Conservation (phyloP, 2,888 invertebrate genomes). For the Euplexia lucipara region DNA sequence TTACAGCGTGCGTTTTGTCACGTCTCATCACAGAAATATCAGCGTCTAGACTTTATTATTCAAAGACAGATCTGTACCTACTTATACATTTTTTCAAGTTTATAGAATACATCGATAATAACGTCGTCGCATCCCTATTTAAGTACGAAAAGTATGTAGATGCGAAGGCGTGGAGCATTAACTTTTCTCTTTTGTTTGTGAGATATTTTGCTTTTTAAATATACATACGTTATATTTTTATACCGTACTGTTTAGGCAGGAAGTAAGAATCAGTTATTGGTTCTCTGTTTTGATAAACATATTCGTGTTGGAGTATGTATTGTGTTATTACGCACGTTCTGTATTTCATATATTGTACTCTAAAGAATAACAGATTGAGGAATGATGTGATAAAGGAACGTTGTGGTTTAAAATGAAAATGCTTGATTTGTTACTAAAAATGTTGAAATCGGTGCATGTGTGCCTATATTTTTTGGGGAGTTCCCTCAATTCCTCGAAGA, state of each 20-base stretch:
- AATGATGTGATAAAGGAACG: too few species aligned
- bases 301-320: background rate
- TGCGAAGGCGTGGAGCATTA: slow-evolving; percentile 63
- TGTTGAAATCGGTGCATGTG: too few species aligned
- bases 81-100: too few species aligned
- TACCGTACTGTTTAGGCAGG: slow-evolving; percentile 25
- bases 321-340: background rate
- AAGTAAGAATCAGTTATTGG: slow-evolving; percentile 32
- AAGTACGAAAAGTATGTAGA: slow-evolving; percentile 58
- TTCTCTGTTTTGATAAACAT: slow-evolving; percentile 13
- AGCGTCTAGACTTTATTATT: too few species aligned
- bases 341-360: slow-evolving; percentile 2
- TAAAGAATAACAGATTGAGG: too few species aligned
- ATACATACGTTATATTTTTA: slow-evolving; percentile 54
- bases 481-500: too few species aligned
- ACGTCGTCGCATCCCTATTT: slow-evolving; percentile 44
- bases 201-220: slow-evolving; percentile 66
- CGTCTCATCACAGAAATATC: too few species aligned
- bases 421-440: too few species aligned
- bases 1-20: too few species aligned
- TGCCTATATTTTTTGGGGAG: too few species aligned
- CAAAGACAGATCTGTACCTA: too few species aligned
- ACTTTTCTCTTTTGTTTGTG: slow-evolving; percentile 63
- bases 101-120: slow-evolving; percentile 48
- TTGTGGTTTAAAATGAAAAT: too few species aligned